Evolutionary conservation across 1,140 invertebrate genomes (phyloP).

Genomic region (Apis dorsata): DNA sequence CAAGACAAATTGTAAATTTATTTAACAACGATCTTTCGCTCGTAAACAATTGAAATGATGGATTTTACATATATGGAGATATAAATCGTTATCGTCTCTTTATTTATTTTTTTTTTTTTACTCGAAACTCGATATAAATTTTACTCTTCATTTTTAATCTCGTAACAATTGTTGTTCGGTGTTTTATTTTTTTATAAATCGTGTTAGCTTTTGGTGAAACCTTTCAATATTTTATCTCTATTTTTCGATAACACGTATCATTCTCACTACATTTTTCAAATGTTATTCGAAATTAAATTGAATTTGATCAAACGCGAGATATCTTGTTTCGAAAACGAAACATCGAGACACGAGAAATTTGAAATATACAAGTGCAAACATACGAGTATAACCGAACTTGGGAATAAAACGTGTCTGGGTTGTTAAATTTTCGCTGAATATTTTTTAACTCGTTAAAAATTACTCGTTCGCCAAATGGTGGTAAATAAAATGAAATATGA

Average conservation of each 20-base stretch:
- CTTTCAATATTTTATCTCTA: background rate
- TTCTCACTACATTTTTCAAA: background rate
- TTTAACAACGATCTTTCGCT: background rate
- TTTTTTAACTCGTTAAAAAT: background rate
- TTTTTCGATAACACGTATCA: background rate
- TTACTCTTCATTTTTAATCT: background rate
- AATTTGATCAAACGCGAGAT: no score
- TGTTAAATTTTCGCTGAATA: background rate
- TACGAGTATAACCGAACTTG: background rate
- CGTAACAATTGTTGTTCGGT: background rate
- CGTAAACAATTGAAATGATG: background rate
- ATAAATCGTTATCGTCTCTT: background rate
- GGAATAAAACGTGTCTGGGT: background rate
- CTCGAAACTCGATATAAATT: background rate
- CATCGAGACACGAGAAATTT: background rate
- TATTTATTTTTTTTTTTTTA: background rate
- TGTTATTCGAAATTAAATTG: background rate
- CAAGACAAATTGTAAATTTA: background rate
- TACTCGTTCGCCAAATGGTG: background rate
- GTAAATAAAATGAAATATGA: background rate
- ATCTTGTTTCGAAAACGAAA: background rate
- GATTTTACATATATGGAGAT: background rate
- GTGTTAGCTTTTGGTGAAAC: background rate
- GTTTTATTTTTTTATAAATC: background rate
- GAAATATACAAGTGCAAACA: background rate